Percentiles rank a stretch among this genome's conserved stretches.
These are phyloP conservation scores for Macropodus opercularis DNA, from an alignment of 2,797 vertebrate genomes.

Conservation along the genomic window DNA sequence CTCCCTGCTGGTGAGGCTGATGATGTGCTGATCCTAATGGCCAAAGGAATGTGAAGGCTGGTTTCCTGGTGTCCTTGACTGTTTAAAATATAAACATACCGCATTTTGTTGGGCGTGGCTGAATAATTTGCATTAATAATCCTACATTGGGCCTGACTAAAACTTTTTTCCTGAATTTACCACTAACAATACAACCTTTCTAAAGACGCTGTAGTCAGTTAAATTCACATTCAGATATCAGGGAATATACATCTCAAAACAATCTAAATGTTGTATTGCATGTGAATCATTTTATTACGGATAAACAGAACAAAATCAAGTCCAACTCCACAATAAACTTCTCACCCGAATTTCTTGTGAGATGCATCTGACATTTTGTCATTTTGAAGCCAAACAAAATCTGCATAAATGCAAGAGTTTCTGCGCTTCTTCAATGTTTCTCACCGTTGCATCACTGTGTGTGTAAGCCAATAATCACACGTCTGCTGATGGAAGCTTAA, in stretches of 20 bases:
- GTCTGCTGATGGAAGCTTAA: conserved; percentile 55
- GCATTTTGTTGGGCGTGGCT: conserved; percentile 22
- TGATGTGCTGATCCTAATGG: conserved; percentile 71
- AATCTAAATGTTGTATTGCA: conserved; percentile 6
- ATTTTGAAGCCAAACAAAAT: conserved; percentile 22
- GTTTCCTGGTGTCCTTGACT: conserved; percentile 45
- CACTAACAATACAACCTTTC: neutral
- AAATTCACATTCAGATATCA: conserved; percentile 1
- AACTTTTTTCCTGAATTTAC: conserved; percentile 13
- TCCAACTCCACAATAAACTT: conserved; percentile 7
- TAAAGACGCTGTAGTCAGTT: conserved; percentile 2
- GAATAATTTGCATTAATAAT: conserved; percentile 19
- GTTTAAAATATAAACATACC: conserved; percentile 37
- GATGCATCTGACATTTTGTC: conserved; percentile 22
- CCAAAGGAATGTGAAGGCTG: conserved; percentile 47
- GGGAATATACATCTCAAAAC: neutral
- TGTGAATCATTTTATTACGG: conserved; percentile 22
- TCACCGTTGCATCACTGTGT: conserved; percentile 62
- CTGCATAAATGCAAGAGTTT: conserved; percentile 35
- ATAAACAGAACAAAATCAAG: conserved; percentile 5
- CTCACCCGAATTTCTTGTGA: conserved; percentile 2
- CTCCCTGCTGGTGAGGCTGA: conserved; percentile 56
- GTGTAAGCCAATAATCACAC: conserved; percentile 55
- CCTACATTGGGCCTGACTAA: conserved; percentile 2
- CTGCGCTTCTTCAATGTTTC: conserved; percentile 47